Evolutionary conservation across 2,113 vertebrate genomes (phyloP).

Genomic region (Columba janthina): DNA sequence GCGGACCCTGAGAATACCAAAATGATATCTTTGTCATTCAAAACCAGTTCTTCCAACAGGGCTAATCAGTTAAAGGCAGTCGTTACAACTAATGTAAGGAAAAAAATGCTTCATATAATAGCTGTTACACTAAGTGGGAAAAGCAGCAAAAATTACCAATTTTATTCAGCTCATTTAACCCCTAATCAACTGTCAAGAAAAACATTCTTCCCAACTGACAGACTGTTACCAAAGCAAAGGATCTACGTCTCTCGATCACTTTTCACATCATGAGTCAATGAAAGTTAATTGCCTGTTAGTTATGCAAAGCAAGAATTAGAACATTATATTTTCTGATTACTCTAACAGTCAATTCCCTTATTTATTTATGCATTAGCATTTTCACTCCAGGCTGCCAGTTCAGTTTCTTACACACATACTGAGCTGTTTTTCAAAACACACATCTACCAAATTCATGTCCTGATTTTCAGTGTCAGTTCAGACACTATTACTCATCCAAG

Average conservation of each 20-base stretch:
- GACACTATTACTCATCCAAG: not conserved
- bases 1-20: not conserved
- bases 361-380: constrained; percentile 35
- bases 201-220: constrained; percentile 71
- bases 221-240: constrained; percentile 43
- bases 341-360: constrained; percentile 35
- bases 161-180: constrained; percentile 78
- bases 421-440: not conserved
- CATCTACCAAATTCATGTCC: not conserved
- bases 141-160: constrained; percentile 66
- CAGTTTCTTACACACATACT: not conserved
- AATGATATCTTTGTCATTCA: constrained; percentile 38
- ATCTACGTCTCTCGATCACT: constrained; percentile 14
- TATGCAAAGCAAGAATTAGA: constrained; percentile 46
- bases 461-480: not conserved
- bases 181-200: constrained; percentile 74
- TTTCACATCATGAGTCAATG: constrained; percentile 46
- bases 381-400: constrained; percentile 22
- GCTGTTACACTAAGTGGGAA: constrained; percentile 54
- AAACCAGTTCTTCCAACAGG: constrained; percentile 39
- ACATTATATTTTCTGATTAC: constrained; percentile 51
- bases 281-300: constrained; percentile 64
- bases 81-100: constrained; percentile 45
- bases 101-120: constrained; percentile 63
- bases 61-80: constrained; percentile 58